These are phyloP conservation scores for Basileuterus tristriatus DNA, from an alignment of 2,797 vertebrate genomes.

Conservation along the genomic window DNA sequence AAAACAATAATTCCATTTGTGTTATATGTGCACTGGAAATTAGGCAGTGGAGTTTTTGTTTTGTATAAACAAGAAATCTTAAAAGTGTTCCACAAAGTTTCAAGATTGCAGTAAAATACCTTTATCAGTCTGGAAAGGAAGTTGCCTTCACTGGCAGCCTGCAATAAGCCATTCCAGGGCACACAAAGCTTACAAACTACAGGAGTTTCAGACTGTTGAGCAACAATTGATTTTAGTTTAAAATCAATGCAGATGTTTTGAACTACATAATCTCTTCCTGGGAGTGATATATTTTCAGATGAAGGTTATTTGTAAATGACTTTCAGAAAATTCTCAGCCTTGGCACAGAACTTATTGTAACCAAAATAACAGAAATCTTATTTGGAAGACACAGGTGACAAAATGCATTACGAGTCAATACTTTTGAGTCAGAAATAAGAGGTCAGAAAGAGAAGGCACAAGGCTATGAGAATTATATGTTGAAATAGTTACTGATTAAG, in stretches of 20 bases:
- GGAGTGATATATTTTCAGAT: background rate
- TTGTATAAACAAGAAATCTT: background rate
- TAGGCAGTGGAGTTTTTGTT: background rate
- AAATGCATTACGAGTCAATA: background rate
- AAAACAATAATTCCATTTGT: background rate
- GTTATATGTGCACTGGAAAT: background rate
- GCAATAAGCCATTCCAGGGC: background rate
- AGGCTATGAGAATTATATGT: background rate
- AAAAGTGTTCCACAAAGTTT: background rate
- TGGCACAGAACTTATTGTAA: background rate
- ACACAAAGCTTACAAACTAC: background rate
- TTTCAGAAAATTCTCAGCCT: background rate
- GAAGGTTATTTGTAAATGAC: background rate
- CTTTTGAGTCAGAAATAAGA: background rate
- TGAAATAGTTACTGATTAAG: background rate
- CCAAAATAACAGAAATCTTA: background rate
- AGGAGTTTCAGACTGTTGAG: background rate
- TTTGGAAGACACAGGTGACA: background rate
- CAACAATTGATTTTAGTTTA: background rate
- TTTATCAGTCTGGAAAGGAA: background rate
- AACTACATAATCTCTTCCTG: background rate
- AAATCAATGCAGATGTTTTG: background rate
- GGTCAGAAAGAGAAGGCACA: background rate
- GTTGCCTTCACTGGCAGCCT: background rate
- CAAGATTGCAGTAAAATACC: background rate